These are phyloP conservation scores for Halocynthia aurantium DNA, from an alignment of 23 tunicate species.

Conservation along the genomic window DNA sequence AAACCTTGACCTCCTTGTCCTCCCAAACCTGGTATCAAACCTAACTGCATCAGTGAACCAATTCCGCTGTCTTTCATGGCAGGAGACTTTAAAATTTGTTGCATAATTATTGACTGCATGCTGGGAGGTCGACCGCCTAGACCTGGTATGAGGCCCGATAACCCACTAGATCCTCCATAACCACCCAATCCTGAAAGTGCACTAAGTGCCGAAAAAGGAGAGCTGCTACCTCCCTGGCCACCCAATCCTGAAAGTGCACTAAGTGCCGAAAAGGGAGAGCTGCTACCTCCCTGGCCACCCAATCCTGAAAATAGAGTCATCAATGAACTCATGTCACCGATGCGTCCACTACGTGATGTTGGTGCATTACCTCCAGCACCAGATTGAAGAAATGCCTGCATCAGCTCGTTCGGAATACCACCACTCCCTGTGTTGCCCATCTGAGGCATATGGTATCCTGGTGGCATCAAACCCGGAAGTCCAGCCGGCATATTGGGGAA, in stretches of 20 bases:
- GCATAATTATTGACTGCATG: background rate
- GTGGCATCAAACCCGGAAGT: background rate
- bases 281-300: background rate
- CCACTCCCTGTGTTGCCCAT: background rate
- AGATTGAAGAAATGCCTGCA: background rate
- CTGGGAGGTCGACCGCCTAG: background rate
- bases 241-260: background rate
- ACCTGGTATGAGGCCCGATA: background rate
- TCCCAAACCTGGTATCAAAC: slow-evolving; percentile 7
- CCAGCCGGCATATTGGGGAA: slow-evolving; percentile 2
- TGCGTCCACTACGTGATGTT: too few species aligned
- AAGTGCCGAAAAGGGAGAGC: background rate
- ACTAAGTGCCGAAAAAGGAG: background rate
- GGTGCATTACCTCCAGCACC: background rate
- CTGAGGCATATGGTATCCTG: background rate
- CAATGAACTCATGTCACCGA: too few species aligned
- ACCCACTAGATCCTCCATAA: background rate
- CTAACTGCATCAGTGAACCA: slow-evolving; percentile 1
- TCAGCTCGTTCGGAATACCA: background rate
- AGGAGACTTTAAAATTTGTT: background rate
- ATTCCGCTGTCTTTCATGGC: background rate
- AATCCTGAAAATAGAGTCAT: too few species aligned
- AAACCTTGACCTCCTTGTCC: slow-evolving; percentile 5
- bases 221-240: slow-evolving; percentile 1
- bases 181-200: background rate